phyloP scores from a whole-genome alignment of 2,888 invertebrate species.

The Tetramorium bicarinatum region DNA sequence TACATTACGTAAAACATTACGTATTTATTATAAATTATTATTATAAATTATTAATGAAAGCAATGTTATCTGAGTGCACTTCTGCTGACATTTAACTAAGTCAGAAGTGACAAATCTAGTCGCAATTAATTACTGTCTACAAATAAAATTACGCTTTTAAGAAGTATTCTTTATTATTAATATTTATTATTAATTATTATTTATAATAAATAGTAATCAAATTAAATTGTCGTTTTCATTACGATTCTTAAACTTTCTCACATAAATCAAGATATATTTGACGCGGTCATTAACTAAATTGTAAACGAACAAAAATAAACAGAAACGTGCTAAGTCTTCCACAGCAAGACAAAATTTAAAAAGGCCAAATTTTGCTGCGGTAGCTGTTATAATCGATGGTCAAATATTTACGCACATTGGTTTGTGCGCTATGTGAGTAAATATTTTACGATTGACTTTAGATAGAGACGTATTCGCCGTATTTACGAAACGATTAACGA shows the following conservation, averaged over 20 bases:
- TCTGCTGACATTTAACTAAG: conserved; percentile 21
- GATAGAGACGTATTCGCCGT: conserved; percentile 18
- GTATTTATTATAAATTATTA: no score
- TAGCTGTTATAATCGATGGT: conserved; percentile 15
- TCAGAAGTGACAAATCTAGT: not conserved
- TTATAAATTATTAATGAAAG: no score
- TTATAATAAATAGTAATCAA: not conserved
- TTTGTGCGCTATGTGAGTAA: conserved; percentile 25
- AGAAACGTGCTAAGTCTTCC: not conserved
- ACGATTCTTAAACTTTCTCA: not conserved
- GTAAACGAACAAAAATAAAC: not conserved
- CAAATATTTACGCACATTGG: conserved; percentile 27
- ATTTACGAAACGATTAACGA: conserved; percentile 53
- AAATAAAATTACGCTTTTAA: not conserved
- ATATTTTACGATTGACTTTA: conserved; percentile 52
- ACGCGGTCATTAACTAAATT: not conserved
- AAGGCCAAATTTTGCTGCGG: not conserved
- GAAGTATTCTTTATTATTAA: not conserved
- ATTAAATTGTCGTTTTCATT: not conserved
- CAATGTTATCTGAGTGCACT: conserved; percentile 4
- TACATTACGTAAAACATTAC: no score
- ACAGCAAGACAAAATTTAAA: not conserved
- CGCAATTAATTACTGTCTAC: not conserved
- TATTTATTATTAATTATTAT: no score
- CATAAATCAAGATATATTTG: not conserved